A percentile compares a stretch with the other conserved stretches of the same genome.
These are phyloP conservation scores for Rousettus leschenaultii DNA, from an alignment of 2,113 vertebrate genomes.

Conservation along the genomic window DNA sequence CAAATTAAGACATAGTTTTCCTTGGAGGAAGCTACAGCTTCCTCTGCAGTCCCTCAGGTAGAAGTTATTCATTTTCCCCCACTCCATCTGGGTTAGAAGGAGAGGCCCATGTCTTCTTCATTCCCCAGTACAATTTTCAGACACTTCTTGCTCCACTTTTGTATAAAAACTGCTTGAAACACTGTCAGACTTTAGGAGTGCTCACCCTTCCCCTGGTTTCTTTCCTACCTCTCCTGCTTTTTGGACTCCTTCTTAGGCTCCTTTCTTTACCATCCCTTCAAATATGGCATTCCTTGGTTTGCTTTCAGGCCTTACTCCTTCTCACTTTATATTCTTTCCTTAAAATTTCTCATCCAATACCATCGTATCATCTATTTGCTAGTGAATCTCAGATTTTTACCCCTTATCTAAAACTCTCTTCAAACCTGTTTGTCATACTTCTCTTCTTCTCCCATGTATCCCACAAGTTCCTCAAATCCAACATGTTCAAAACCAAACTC, in stretches of 20 bases:
- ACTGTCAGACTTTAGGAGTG: neutral
- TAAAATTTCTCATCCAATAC: neutral
- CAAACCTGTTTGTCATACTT: neutral
- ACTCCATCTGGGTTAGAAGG: neutral
- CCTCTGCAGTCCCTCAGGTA: neutral
- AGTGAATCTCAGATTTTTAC: neutral
- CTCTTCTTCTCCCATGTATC: accelerated
- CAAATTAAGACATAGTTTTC: neutral
- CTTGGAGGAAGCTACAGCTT: neutral
- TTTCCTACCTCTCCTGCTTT: neutral
- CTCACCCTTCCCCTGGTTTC: neutral
- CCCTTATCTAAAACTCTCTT: neutral
- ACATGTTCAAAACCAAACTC: neutral
- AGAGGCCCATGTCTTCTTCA: neutral
- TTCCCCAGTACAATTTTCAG: neutral
- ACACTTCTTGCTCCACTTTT: neutral
- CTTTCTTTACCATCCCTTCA: neutral
- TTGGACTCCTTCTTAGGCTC: neutral
- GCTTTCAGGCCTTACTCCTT: neutral
- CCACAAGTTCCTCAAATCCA: neutral
- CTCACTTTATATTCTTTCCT: neutral
- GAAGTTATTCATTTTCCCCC: neutral
- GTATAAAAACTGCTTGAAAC: neutral
- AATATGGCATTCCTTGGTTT: neutral
- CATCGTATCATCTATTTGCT: neutral